These are phyloP conservation scores for Drosophila takahashii DNA, from an alignment of 1,140 invertebrate genomes.

Conservation along the genomic window DNA sequence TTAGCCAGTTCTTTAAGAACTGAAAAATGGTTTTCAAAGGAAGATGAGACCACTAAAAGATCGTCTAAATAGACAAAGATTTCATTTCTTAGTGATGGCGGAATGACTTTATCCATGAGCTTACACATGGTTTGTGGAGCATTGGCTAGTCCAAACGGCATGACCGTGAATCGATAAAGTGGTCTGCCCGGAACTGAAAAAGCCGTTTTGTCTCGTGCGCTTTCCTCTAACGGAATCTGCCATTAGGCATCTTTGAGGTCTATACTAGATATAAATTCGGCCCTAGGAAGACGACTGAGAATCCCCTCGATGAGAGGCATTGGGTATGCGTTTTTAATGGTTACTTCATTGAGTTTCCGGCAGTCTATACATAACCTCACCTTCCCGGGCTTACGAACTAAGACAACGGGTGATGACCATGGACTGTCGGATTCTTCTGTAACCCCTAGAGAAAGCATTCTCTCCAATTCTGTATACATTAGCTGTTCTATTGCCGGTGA, in stretches of 20 bases:
- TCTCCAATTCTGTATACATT: not conserved
- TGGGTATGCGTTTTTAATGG: not conserved
- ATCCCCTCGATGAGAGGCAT: not conserved
- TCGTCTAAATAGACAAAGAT: slow-evolving; percentile 28
- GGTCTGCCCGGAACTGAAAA: no score
- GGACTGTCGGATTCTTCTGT: not conserved
- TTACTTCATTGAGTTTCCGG: slow-evolving; percentile 4
- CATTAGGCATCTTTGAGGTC: slow-evolving; percentile 33
- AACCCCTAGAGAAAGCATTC: not conserved
- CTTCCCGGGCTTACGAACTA: not conserved
- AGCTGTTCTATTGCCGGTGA: not conserved
- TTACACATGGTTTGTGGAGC: slow-evolving; percentile 30
- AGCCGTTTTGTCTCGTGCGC: no score
- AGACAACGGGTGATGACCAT: not conserved
- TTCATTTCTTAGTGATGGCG: not conserved
- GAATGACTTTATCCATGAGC: slow-evolving; percentile 20
- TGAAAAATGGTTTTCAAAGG: slow-evolving; percentile 81
- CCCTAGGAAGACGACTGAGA: no score
- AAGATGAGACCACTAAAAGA: slow-evolving; percentile 8
- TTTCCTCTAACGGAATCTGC: slow-evolving; percentile 20
- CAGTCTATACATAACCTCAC: slow-evolving; percentile 1
- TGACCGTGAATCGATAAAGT: slow-evolving; percentile 25
- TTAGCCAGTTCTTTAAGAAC: slow-evolving; percentile 11
- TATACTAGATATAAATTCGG: no score
- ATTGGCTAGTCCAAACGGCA: slow-evolving; percentile 32